phyloP scores from a whole-genome alignment of 2,888 invertebrate species.

The Atethmia centrago region DNA sequence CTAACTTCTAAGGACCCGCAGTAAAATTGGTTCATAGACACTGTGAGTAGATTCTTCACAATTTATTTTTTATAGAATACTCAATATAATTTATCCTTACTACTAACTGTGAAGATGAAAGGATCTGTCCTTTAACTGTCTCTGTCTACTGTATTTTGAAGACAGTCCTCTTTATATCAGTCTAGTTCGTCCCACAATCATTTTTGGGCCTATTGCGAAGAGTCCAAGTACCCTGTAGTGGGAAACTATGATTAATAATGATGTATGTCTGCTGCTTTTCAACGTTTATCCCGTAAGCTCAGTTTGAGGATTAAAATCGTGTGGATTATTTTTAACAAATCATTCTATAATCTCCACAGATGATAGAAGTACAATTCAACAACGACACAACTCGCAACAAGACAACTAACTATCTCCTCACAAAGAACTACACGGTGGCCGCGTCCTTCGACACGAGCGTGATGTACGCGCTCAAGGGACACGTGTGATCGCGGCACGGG shows the following conservation, averaged over 20 bases:
- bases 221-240: no score
- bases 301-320: not conserved
- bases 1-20: no score
- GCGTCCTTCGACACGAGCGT: conserved; percentile 77
- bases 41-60: no score
- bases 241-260: not conserved
- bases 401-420: conserved; percentile 76
- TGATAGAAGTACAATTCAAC: conserved; percentile 80
- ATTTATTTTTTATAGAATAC: not conserved
- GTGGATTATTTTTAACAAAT: not conserved
- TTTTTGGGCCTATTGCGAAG: no score
- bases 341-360: conserved; percentile 65
- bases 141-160: not conserved
- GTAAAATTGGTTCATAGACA: no score
- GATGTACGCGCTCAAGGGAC: conserved; percentile 76
- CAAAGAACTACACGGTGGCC: conserved; percentile 83
- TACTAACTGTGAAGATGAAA: not conserved
- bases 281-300: not conserved
- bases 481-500: conserved; percentile 24
- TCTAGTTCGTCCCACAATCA: not conserved
- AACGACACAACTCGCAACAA: conserved; percentile 76
- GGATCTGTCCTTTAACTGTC: not conserved
- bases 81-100: not conserved
- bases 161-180: not conserved
- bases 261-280: not conserved